These are phyloP conservation scores for Mormoops blainvillei DNA, from an alignment of 2,113 vertebrate genomes.

Conservation along the genomic window DNA sequence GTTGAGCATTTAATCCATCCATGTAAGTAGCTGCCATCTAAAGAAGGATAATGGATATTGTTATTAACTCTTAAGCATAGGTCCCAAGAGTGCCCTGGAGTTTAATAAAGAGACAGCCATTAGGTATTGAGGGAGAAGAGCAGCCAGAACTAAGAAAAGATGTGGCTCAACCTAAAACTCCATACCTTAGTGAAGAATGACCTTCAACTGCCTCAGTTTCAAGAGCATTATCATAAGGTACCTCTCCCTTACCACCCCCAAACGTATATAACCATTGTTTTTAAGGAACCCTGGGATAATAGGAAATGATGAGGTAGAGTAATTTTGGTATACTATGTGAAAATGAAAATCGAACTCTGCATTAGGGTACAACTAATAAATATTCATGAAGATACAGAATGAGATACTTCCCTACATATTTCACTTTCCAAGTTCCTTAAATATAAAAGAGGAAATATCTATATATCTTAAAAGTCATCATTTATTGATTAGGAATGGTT, in stretches of 20 bases:
- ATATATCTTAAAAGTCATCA: neutral
- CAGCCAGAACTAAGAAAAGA: constrained; percentile 27
- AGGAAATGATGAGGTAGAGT: neutral
- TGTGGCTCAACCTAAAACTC: neutral
- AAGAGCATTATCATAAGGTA: neutral
- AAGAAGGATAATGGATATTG: constrained; percentile 28
- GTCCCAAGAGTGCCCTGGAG: constrained; percentile 13
- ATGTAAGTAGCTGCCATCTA: neutral
- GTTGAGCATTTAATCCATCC: neutral
- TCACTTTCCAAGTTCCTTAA: neutral
- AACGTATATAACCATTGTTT: neutral
- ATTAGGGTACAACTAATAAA: neutral
- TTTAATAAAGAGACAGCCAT: constrained; percentile 34
- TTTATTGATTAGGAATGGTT: constrained; percentile 28
- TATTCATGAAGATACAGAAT: constrained; percentile 20
- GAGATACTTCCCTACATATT: constrained; percentile 14
- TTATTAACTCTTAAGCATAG: constrained; percentile 24
- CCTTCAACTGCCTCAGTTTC: neutral
- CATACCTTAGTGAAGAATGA: neutral
- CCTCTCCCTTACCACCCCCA: neutral
- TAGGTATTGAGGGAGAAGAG: neutral
- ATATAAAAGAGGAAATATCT: constrained; percentile 19
- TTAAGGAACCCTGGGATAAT: neutral
- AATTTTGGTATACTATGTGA: constrained; percentile 3
- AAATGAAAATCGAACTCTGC: constrained; percentile 36